These are phyloP conservation scores for Lepilemur ruficaudatus DNA, from an alignment of 2,797 vertebrate genomes.

Conservation along the genomic window DNA sequence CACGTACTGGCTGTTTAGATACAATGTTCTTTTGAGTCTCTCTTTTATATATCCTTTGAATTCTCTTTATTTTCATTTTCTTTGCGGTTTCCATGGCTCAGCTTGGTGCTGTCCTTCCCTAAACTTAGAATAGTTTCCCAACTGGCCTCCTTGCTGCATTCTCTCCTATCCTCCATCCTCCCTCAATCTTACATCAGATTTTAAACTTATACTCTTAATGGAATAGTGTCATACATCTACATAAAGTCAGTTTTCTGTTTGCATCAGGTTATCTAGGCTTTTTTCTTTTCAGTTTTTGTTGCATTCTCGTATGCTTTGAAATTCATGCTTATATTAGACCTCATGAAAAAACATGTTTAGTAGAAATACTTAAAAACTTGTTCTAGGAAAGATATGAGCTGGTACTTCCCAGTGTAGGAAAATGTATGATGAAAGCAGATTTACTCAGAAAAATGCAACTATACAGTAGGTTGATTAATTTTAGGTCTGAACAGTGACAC, in stretches of 20 bases:
- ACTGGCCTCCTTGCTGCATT: neutral
- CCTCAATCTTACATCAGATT: neutral
- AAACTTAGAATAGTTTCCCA: neutral
- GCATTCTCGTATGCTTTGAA: neutral
- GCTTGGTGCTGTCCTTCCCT: neutral
- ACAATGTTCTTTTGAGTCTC: neutral
- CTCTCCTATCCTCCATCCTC: neutral
- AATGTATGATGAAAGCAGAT: neutral
- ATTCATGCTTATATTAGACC: neutral
- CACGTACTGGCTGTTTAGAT: neutral
- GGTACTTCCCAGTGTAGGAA: neutral
- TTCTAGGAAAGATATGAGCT: neutral
- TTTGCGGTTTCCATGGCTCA: neutral
- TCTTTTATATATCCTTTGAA: neutral
- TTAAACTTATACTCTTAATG: neutral
- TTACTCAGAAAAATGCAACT: slow-evolving; percentile 1
- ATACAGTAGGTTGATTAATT: neutral
- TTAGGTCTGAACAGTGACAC: neutral
- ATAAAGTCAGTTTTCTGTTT: neutral
- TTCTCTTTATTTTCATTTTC: neutral
- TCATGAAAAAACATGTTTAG: neutral
- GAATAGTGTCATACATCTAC: neutral
- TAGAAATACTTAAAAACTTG: neutral
- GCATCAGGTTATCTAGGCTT: neutral
- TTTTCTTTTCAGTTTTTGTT: neutral